Evolutionary conservation across 2,113 vertebrate genomes (phyloP), one percentile per base, ranked within the genome.

Genomic region (Oryzias javanicus): DNA sequence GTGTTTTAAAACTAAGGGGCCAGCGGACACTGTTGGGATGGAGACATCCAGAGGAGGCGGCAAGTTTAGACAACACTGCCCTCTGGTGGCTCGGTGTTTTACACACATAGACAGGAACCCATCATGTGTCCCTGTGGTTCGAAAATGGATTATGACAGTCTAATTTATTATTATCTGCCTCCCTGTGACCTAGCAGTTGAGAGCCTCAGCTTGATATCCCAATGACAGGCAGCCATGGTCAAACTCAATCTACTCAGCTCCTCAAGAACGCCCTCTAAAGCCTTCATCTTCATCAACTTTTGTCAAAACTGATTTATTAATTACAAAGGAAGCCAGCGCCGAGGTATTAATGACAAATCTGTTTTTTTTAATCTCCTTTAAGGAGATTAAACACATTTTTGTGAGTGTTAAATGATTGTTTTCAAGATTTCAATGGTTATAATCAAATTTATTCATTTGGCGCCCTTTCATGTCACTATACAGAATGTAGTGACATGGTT

Each of bases 141-240:
- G 49, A 64, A 78, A 86, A 88, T 88, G 80, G 76, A 86, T 80
- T 67, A 85, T 88, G 88, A 88, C 88, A 89, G 78, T 69, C 78
- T 87, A 61, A 88, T 89, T 89, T 85, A 84, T 88, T 80, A 70
- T 68, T 44, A 76, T 70, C 72, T 66, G 51, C 55, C 3, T 80
- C 61, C 68, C 42, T 58, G 19, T 81, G 84, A 82, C 82, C 81
- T 64, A 27, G 44, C 25, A 65, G 56, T 52, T 57, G 72, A 55
- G 16, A 65, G 47, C 55, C 55, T 61, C 68, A 51, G 29, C 64
- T 72, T 73, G 70, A 75, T 47, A 75, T 73, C 63, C 58, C 15
- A 0, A 18, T 72, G 75, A 83, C 69, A 55, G 71, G 55, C 70
- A 63, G 70, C 45, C 29, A 3, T 18, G 46, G 60, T 84, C 81